Percentiles rank a stretch among this genome's conserved stretches.
These are phyloP conservation scores for Myanophis thanlyinensis DNA, from an alignment of 2,113 vertebrate species.

Conservation along the genomic window DNA sequence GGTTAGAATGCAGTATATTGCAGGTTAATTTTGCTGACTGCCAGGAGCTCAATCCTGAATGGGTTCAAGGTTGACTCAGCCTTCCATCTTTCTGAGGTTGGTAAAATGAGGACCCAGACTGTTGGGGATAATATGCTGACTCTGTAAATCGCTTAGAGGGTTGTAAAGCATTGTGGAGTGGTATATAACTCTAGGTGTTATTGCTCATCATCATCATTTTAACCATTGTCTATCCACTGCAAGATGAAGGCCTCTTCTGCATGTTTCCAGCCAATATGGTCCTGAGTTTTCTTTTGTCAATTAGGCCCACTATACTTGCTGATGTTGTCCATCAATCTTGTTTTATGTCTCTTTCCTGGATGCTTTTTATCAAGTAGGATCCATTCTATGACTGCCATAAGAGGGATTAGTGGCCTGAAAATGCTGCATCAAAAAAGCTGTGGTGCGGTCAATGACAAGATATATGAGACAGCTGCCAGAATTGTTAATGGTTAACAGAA, in stretches of 20 bases:
- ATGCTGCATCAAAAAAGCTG: neutral
- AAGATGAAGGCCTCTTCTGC: neutral
- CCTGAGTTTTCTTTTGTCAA: neutral
- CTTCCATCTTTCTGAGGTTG: too few species aligned
- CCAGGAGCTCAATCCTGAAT: too few species aligned
- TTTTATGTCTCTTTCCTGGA: neutral
- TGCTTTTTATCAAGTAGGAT: neutral
- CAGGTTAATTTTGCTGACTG: too few species aligned
- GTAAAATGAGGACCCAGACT: too few species aligned
- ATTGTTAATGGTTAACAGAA: neutral
- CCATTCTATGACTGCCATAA: neutral
- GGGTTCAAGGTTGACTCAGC: too few species aligned
- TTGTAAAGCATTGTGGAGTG: too few species aligned
- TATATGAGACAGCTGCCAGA: neutral
- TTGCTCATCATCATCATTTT: neutral
- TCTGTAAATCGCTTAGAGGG: too few species aligned
- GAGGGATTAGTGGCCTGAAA: neutral
- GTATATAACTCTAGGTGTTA: too few species aligned
- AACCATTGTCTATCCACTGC: neutral
- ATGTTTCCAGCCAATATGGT: neutral
- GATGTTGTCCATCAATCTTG: neutral
- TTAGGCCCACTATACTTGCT: neutral
- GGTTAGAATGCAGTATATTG: too few species aligned
- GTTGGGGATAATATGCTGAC: too few species aligned
- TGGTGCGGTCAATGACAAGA: neutral